A percentile compares a stretch with the other conserved stretches of the same genome.
Evolutionary conservation across 1,140 invertebrate species (phyloP).

Genomic region (Anoplolepis gracilipes): DNA sequence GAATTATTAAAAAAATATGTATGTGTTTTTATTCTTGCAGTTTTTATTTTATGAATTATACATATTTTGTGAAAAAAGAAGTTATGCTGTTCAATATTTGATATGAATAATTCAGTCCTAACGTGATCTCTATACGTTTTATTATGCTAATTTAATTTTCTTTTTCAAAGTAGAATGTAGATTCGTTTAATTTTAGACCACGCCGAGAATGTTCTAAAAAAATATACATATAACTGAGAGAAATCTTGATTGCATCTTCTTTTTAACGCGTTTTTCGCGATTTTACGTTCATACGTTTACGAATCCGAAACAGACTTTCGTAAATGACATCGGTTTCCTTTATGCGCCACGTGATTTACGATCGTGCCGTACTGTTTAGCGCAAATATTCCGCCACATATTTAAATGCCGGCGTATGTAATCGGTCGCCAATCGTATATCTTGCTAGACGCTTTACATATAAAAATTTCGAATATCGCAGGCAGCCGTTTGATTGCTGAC

Average conservation of each 20-base stretch:
- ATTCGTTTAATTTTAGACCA: neutral
- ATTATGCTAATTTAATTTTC: neutral
- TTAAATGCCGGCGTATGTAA: conserved; percentile 44
- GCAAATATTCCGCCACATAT: conserved; percentile 32
- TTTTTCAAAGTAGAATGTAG: neutral
- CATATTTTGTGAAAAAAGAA: too few relatives aligned
- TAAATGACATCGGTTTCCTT: conserved; percentile 15
- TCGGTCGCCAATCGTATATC: conserved; percentile 57
- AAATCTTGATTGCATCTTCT: neutral
- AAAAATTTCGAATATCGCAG: conserved; percentile 53
- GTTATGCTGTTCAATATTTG: too few relatives aligned
- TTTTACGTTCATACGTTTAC: neutral
- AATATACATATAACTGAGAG: neutral
- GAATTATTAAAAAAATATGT: too few relatives aligned
- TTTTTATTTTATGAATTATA: too few relatives aligned
- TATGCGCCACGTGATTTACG: conserved; percentile 25
- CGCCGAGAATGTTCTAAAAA: neutral
- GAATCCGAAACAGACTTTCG: neutral
- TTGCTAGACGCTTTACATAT: conserved; percentile 47
- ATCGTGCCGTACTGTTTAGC: conserved; percentile 9
- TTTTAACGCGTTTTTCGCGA: neutral
- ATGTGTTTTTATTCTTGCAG: too few relatives aligned
- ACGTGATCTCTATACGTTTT: too few relatives aligned
- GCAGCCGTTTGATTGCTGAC: conserved; percentile 53
- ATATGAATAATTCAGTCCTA: too few relatives aligned